phyloP scores from a whole-genome alignment of 2,113 vertebrate genomes.

The Bubo blakistoni region DNA sequence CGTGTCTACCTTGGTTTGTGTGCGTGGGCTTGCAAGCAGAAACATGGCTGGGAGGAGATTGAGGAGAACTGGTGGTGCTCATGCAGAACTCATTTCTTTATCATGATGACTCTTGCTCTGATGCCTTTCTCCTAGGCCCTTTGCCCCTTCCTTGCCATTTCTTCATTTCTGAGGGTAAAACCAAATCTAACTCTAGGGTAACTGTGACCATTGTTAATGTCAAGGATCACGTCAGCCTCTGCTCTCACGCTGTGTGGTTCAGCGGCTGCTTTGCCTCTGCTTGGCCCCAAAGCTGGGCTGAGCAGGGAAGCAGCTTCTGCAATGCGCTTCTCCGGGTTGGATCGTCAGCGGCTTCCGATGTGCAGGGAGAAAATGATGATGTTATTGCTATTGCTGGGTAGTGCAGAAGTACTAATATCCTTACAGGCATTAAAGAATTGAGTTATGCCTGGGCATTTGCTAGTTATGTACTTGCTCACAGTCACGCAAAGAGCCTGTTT shows the following conservation, averaged over 20 bases:
- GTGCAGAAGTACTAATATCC: background rate
- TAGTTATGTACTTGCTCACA: background rate
- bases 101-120: background rate
- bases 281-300: background rate
- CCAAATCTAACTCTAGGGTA: background rate
- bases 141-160: background rate
- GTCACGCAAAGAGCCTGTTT: background rate
- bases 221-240: background rate
- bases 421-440: background rate
- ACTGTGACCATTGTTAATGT: background rate
- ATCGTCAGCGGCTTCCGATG: background rate
- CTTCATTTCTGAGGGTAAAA: background rate
- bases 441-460: background rate
- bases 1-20: background rate
- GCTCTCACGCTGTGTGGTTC: accelerated
- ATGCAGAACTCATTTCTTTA: background rate
- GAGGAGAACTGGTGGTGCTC: background rate
- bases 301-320: background rate
- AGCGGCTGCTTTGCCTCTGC: background rate
- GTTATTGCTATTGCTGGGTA: background rate
- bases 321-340: background rate
- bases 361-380: background rate
- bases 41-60: background rate
- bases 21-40: background rate
- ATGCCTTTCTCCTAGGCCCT: background rate